A percentile compares a stretch with the other conserved stretches of the same genome.
These are phyloP conservation scores for Delphinus delphis DNA, from an alignment of 2,113 vertebrate genomes.

Conservation along the genomic window DNA sequence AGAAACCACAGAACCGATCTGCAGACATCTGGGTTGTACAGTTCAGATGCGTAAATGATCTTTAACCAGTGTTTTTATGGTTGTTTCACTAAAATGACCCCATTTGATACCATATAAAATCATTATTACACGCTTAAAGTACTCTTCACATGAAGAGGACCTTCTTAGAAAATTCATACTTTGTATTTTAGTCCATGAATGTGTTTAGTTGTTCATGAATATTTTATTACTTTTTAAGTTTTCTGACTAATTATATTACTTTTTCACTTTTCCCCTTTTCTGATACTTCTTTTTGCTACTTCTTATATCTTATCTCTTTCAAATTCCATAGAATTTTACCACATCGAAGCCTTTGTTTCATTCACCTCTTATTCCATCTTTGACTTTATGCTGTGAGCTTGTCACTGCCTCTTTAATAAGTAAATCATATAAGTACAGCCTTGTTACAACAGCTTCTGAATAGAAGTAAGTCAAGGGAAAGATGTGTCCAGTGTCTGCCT, in stretches of 20 bases:
- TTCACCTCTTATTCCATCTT: background rate
- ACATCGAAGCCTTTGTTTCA: background rate
- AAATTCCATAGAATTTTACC: too few species aligned
- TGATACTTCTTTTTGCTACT: background rate
- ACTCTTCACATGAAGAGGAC: background rate
- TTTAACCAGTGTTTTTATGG: background rate
- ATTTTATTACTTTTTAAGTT: background rate
- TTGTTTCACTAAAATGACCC: background rate
- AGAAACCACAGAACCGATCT: rapidly evolving
- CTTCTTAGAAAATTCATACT: background rate
- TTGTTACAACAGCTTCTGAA: background rate
- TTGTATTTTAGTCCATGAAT: background rate
- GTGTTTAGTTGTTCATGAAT: background rate
- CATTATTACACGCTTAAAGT: background rate
- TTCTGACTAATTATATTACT: background rate
- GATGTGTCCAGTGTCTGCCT: background rate
- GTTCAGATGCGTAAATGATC: rapidly evolving
- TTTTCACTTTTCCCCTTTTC: background rate
- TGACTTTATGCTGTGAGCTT: background rate
- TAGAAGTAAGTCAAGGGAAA: background rate
- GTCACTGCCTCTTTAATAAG: background rate
- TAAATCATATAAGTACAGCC: rapidly evolving
- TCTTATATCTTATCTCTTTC: background rate
- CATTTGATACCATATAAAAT: rapidly evolving
- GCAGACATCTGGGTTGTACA: rapidly evolving